Evolutionary conservation across 2,888 invertebrate genomes (phyloP), one percentile per base, ranked within the genome.

Genomic region (Hydrotaea diabolus): DNA sequence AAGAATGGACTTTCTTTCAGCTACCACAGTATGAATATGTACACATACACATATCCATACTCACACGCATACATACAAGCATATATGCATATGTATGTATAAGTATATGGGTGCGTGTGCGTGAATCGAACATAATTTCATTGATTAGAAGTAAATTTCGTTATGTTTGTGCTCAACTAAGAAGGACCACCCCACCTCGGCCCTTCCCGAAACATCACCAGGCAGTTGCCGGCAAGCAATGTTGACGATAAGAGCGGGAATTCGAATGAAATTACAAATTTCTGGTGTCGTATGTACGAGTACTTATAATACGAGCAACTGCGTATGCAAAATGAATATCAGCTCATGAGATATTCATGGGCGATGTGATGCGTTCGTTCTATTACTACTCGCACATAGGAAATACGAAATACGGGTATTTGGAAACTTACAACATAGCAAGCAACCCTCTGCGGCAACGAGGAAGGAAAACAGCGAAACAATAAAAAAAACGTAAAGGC

Each of bases 261-360:
- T 79, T 79, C 62, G 74, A 82, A 80, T 80, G 73, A 80, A 79
- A 81, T 79, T 77, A 77, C 57, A 85, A 76, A 79, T 53, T 66
- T 73, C 59, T 73, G 72, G 79, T 53, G 69, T 36, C n/a, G 8
- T 39, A 59, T 59, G 55, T 8, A 11, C 57, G 71, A 49, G 75
- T 64, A 39, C 21, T n/a, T 69, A 69, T 66, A 46, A 59, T 75
- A 49, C n/a, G 49, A 49, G 49, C n/a, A 49, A 49, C 49, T 59
- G 62, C 17, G 59, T 81, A 84, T 81, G 72, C 78, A 84, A 84
- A 81, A 77, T 21, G 43, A 69, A 69, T 4, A 69, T 46, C 69
- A 46, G 13, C 82, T 82, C 71, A 85, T 82, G 77, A 82, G 53
- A 77, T 62, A 76, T 74, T 62, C 75, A 62, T 75, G 69, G 46